phyloP scores from a whole-genome alignment of 1,140 invertebrate species.

The Anastrepha ludens region DNA sequence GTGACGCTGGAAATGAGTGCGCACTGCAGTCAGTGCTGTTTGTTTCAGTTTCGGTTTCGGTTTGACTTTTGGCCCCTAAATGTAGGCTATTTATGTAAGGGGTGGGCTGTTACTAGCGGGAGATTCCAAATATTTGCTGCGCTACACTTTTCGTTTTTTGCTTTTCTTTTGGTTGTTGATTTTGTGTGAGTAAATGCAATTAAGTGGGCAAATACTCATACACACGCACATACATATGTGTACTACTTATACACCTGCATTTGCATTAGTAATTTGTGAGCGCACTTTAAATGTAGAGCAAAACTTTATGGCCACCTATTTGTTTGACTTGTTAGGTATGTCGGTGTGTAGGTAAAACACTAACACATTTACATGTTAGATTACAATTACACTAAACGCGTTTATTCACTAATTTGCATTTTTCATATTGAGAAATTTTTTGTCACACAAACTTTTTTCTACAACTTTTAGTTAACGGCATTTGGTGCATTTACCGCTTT shows the following conservation, averaged over 20 bases:
- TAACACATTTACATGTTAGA: no score
- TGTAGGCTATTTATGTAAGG: neutral
- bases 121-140: neutral
- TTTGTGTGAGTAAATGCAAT: neutral
- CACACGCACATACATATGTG: neutral
- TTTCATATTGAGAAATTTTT: no score
- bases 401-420: no score
- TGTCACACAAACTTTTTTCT: no score
- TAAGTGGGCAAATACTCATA: neutral
- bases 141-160: neutral
- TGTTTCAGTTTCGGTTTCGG: conserved; percentile 26
- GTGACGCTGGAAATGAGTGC: neutral
- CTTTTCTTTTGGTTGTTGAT: neutral
- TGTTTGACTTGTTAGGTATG: neutral
- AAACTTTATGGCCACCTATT: neutral
- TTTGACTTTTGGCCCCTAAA: conserved; percentile 37
- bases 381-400: no score
- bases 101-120: neutral
- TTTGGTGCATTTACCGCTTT: no score
- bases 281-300: neutral
- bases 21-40: neutral
- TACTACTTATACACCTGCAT: neutral
- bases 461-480: no score
- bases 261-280: neutral
- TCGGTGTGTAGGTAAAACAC: no score